Base-by-base conservation (phyloP, 2,888 invertebrate genomes). In the Pardosa pseudoannulata region DNA sequence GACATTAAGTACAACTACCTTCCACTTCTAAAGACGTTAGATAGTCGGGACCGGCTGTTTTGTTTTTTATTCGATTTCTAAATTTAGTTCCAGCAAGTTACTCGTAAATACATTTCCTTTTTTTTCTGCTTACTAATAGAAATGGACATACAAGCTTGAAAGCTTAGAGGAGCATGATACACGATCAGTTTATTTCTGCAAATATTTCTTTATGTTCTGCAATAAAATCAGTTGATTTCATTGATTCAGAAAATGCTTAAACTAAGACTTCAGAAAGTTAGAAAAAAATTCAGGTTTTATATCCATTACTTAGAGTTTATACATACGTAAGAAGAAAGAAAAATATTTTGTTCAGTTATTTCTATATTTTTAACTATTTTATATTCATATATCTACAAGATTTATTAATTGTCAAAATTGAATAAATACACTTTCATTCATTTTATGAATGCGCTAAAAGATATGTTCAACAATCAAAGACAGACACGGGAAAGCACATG, bases 1-100 rank as follows among this genome's bases (percentile, higher is more conserved):
- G 72, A 72, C 79, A 79, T 79, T 79, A 73, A 72, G 72, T 79
- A 79, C 71, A 32, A 79, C 79, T 65, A 27, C 72, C 29, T 68
- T 28, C 23, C 64, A 27, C 46, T 79, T 23, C 62, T 41, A 64
- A n/a, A 72, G 50, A 68, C 36, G 32, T 68, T 19, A 36, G 32
- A 68, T 68, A 19, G 32, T 62, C 68, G 7, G 68, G n/a, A 32
- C 28, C 27, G 72, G 28, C 9, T 41, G 19, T 19, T 65, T 65
- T 28, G 1, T 41, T 73, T 73, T 50, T 75, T 75, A 50, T 74
- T 64, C 64, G 79, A 78, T 79, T 79, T 79, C 72, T 72, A 79
- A 72, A 79, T 79, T 79, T 79, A 79, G 79, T 31, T 46, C 79
- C 46, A 79, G 46, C 72, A 50, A 32, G 28, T 79, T 65, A 64